These are phyloP conservation scores for Petaurus breviceps DNA, from an alignment of 2,113 vertebrate species.

Conservation along the genomic window DNA sequence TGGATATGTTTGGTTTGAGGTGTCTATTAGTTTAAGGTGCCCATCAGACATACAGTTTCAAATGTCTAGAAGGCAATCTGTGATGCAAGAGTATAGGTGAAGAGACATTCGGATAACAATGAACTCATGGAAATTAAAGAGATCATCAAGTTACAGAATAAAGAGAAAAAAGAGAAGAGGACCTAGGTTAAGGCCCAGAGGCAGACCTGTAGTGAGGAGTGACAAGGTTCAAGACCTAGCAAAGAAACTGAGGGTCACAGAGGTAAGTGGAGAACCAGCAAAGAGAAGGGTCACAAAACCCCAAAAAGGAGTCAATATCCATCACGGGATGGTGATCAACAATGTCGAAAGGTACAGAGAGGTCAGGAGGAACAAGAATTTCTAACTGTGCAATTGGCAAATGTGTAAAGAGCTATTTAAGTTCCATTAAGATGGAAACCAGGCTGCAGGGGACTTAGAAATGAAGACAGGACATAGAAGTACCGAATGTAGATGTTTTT, in stretches of 20 bases:
- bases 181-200: neutral
- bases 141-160: neutral
- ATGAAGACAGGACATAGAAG: neutral
- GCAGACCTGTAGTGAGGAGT: neutral
- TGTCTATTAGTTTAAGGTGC: neutral
- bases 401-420: neutral
- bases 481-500: neutral
- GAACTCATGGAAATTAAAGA: neutral
- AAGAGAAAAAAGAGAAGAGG: neutral
- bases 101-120: neutral
- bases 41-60: neutral
- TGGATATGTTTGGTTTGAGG: neutral
- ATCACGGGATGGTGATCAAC: neutral
- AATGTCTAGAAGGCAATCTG: neutral
- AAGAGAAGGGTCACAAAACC: neutral
- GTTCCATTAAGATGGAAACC: neutral
- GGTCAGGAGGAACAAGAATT: neutral
- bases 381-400: neutral
- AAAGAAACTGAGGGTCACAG: neutral
- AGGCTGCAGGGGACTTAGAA: neutral
- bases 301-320: neutral
- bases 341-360: neutral
- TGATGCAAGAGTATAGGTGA: neutral
- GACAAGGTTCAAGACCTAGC: neutral
- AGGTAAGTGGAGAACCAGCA: neutral